Base-by-base conservation (phyloP, 1,140 invertebrate species). In the Zaprionus lachaisei region DNA sequence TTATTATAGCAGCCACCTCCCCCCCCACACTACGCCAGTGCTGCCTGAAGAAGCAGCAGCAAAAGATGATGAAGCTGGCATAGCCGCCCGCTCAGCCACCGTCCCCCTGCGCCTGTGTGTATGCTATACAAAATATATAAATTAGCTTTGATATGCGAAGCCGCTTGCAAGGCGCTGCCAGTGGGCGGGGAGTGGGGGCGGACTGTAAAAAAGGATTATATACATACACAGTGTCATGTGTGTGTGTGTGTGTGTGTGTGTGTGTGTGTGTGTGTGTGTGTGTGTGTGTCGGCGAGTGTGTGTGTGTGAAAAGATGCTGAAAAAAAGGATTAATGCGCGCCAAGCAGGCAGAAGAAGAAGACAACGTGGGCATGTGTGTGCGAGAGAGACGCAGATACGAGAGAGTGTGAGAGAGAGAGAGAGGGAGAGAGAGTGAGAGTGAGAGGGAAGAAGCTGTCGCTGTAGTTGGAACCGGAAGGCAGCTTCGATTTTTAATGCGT, bases 121-220 rank as follows among this genome's bases (percentile, higher is more conserved):
- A 89, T 87, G 83, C 83, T 87, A 84, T 87, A 78, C 84, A 74
- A 87, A 87, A 87, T 87, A 87, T 87, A 87, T 87, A 87, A 87
- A 87, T 87, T 87, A 87, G 83, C 83, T 87, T 87, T 87, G 83
- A 87, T 87, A 87, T 87, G 83, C 83, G 84, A 87, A 81, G 83
- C 83, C 80, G 83, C 84, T 84, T 64, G 79, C 81, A 89, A 58
- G 60, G 56, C 44, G 20, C 28, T 51, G 62, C 15, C 38, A 31
- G 24, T 34, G 38, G 60, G 57, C 24, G 41, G 34, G 34, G 24
- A 12, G 17, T 1, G 49, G 31, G 37, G 5, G 47, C 67, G 75
- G 70, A 77, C 83, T 83, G 83, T 66, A 89, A 87, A 85, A 87
- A 87, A 87, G 83, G 83, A 87, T 87, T 87, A 87, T 87, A 73